Conservation (phyloP, 2,888 invertebrate genomes). For the Dasypogon diadema region DNA sequence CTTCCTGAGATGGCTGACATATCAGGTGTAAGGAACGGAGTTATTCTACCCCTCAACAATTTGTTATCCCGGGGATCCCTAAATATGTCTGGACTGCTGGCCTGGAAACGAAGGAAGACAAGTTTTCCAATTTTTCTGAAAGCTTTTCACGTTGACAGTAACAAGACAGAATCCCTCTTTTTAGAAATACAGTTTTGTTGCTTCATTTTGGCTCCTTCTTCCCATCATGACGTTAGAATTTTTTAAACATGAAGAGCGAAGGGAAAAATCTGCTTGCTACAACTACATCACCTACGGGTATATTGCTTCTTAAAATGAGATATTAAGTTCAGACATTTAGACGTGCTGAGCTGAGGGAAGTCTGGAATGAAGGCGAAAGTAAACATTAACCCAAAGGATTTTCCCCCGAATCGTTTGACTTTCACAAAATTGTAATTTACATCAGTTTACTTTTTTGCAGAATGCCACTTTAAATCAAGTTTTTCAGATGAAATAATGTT, state of each 20-base stretch:
- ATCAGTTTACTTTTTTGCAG: too few relatives aligned
- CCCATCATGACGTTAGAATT: not conserved
- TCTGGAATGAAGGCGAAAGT: not conserved
- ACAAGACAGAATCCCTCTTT: conserved; percentile 22
- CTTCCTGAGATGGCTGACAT: conserved; percentile 21
- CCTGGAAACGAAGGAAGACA: conserved; percentile 13
- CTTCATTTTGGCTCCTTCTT: not conserved
- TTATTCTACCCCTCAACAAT: not conserved
- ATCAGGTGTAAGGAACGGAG: not conserved
- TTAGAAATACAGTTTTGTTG: conserved; percentile 9
- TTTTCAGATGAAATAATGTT: too few relatives aligned
- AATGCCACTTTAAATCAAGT: too few relatives aligned
- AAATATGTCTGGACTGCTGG: not conserved
- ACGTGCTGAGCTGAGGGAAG: not conserved
- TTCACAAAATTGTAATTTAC: too few relatives aligned
- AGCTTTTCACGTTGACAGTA: conserved; percentile 42
- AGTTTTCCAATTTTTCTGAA: conserved; percentile 47
- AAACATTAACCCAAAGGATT: not conserved
- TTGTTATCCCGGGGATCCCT: too few relatives aligned
- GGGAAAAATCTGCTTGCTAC: not conserved
- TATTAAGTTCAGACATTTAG: not conserved
- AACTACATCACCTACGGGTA: not conserved
- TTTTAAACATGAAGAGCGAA: not conserved
- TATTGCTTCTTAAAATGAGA: conserved; percentile 2
- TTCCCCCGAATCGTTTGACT: not conserved